Base-by-base conservation (phyloP, 1,140 invertebrate species). In the Charaxes varanes region DNA sequence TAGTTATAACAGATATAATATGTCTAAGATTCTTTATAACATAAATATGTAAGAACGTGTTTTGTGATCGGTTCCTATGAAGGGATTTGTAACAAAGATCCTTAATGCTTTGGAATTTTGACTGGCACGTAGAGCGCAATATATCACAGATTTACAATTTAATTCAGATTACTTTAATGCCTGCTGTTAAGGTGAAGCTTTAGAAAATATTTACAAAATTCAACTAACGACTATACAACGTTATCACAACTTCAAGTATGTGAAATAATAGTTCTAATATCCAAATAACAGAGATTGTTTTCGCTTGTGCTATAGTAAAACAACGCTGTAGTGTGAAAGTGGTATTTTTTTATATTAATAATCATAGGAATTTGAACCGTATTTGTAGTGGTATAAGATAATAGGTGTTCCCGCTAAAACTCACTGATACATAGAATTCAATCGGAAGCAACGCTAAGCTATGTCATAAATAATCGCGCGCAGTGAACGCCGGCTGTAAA, bases 401-500 rank as follows among this genome's bases (percentile, higher is more conserved):
- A 10, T 31, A 3, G 3, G 15, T 17, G 2, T 8, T 2, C 7
- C 3, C 6, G 5, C 2, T 7, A 10, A 21, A 10, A 28, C 7
- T 8, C 21, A 19, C 15, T 26, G 14, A 27, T 27, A 40, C 36
- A 45, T 36, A 40, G 42, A 53, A 65, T 49, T 56, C 52, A 59
- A 62, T 71, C 69, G 57, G 67, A 60, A 68, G 66, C 61, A 32
- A 24, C 33, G 28, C 56, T 66, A 69, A 71, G 64, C 53, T 46
- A 32, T 32, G 56, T 49, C 47, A 58, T 79, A 79, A 79, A 69
- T 76, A 71, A 73, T 60, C 30, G 33, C 35, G 45, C 53, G 50
- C 53, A 62, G 54, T 60, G 65, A 62, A 59, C 59, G 59, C 37
- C 43, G 36, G 53, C 48, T 58, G 60, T 76, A 74, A 74, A 76